Base-by-base conservation (phyloP, 2,888 invertebrate genomes). In the Endotricha flammealis region DNA sequence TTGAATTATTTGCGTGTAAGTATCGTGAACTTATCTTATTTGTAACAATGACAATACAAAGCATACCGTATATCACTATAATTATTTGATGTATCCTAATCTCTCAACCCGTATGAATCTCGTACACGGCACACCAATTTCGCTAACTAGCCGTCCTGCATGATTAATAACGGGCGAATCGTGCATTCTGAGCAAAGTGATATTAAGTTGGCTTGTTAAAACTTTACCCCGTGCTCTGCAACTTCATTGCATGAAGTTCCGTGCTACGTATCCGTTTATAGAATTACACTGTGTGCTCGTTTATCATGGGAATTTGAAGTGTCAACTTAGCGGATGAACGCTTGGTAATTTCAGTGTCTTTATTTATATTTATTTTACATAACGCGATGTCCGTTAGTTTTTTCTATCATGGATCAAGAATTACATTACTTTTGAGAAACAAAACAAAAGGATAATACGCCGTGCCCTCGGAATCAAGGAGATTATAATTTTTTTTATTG, bases 141-240 rank as follows among this genome's bases (percentile, higher is more conserved):
- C 48, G 65, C 74, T 81, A 85, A 85, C 83, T 83, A 83, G 81
- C 72, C 72, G 65, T 78, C 74, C 64, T 77, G 78, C 72, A 80
- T 83, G 85, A 86, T 85, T 85, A 83, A 86, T 82, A 82, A 73
- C 78, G 65, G 74, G 77, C 67, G 81, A 76, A 79, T 81, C 74
- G 78, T 73, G 79, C 75, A 79, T 81, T 78, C 75, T 69, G 68
- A 57, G 74, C 67, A 71, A 80, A 85, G 81, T 83, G 86, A 85
- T 83, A 86, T 85, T 83, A 85, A 86, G 86, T 86, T 85, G 81
- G 79, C 85, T 86, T 83, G 86, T 86, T 86, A 86, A 83, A 86
- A 86, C 83, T 85, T 85, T 74, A 71, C 43, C 65, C 61, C 65
- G 66, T 65, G 71, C 73, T 62, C 65, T 62, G 76, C 73, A 74